phyloP scores from a whole-genome alignment of 2,888 invertebrate genomes.

The Proisotoma minuta region DNA sequence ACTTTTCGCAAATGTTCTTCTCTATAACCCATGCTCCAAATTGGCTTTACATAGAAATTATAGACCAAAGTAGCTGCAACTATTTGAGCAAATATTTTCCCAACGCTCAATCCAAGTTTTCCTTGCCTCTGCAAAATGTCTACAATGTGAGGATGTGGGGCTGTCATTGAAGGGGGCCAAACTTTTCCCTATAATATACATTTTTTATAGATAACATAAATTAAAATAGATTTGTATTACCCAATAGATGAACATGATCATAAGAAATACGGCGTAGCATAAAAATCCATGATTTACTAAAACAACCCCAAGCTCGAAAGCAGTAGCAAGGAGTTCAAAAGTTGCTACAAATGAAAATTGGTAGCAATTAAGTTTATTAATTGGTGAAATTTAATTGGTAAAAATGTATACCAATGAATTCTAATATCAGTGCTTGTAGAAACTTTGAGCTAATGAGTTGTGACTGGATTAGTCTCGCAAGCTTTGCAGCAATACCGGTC shows the following conservation, averaged over 20 bases:
- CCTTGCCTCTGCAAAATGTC: background rate
- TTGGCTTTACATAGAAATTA: constrained; percentile 1
- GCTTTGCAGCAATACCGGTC: no score
- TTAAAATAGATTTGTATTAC: no score
- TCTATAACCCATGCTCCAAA: constrained; percentile 9
- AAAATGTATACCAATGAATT: no score
- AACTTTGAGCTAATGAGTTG: no score
- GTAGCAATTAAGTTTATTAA: no score
- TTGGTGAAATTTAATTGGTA: no score
- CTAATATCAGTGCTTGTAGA: no score
- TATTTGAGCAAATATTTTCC: background rate
- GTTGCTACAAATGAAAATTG: background rate
- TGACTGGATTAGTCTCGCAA: no score
- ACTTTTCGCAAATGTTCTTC: background rate
- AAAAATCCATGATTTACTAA: constrained; percentile 7
- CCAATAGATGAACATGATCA: constrained; percentile 11
- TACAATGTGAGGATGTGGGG: background rate
- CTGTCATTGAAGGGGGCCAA: background rate
- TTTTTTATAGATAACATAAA: no score
- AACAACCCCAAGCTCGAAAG: constrained; percentile 1
- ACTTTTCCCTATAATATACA: no score
- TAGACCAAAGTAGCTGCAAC: background rate
- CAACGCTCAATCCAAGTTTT: background rate
- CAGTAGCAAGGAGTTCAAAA: constrained; percentile 2
- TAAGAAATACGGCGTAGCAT: background rate